Evolutionary conservation across 2,113 vertebrate species (phyloP).

Genomic region (Cercopithecus mona): DNA sequence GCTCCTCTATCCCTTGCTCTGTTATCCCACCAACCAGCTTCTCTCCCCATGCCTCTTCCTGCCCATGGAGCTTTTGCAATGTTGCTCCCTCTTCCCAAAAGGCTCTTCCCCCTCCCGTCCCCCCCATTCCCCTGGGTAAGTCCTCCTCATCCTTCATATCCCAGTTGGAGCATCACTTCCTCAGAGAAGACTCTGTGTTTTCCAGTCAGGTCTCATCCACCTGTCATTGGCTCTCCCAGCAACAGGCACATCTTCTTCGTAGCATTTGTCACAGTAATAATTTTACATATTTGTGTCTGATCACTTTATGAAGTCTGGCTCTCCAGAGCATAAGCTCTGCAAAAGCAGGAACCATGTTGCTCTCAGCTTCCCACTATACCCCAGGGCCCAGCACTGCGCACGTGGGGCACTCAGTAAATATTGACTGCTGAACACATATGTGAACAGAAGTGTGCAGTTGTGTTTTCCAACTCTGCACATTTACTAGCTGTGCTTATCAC

Average conservation of each 20-base stretch:
- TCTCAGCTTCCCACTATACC: neutral
- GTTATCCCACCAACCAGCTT: neutral
- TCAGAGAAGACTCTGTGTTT: neutral
- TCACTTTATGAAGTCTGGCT: neutral
- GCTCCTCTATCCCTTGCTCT: neutral
- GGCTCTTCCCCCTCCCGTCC: neutral
- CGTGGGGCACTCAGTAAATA: neutral
- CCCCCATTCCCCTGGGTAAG: neutral
- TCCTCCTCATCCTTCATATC: neutral
- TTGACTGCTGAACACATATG: neutral
- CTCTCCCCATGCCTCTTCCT: neutral
- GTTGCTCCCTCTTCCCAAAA: neutral
- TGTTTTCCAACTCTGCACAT: neutral
- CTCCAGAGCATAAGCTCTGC: neutral
- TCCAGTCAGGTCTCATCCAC: neutral
- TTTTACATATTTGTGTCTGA: neutral
- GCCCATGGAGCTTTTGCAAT: neutral
- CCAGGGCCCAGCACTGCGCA: neutral
- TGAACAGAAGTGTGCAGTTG: neutral
- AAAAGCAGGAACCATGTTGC: neutral
- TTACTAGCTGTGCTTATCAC: neutral
- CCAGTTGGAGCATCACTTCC: neutral
- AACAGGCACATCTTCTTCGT: neutral
- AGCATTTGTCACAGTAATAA: neutral
- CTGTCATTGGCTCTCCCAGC: neutral